Base-by-base conservation (phyloP, 2,888 invertebrate species). In the Cheilosia variabilis region DNA sequence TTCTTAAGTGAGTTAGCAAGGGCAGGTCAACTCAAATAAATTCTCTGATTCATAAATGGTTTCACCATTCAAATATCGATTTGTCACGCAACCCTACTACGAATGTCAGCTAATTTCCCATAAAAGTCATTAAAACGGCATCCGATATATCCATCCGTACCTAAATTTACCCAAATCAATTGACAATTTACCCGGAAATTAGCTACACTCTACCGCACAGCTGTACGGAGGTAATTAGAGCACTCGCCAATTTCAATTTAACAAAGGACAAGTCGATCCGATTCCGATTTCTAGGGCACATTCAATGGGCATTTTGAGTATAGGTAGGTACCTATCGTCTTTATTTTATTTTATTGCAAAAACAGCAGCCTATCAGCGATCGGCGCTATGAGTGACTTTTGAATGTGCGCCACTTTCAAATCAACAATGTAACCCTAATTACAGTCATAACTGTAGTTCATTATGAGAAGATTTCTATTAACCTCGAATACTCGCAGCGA, bases 361-460 rank as follows among this genome's bases (percentile, higher is more conserved):
- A 37, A 62, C 10, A n/a, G 47, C 45, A 45, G 45, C n/a, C 62
- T 58, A 75, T 17, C 37, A 63, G 31, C 6, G 43, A 53, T 15
- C 13, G 52, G 43, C 19, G 31, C 10, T 24, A 24, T 41, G 66
- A 82, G 62, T 66, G 71, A 60, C 66, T 82, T 82, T 78, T 31
- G 47, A 77, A 77, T 77, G 57, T 50, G 19, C 24, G 34, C n/a
- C 22, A 9, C 10, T 43, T 31, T 53, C 9, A 15, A 22, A 22
- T 37, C 19, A 57, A 83, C 82, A 83, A 83, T 83, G 50, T 47
- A 34, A 45, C 63, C 66, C 68, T 83, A 83, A 83, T 83, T 83
- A 66, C 72, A 72, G 43, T 50, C 17, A 68, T 72, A 50, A 62
- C 66, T 72, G 31, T 17, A 62, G 53, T 9, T 58, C 52, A 65